Percentiles rank a stretch among this genome's conserved stretches.
Evolutionary conservation across 2,888 invertebrate genomes (phyloP).

Genomic region (Athalia rosae): DNA sequence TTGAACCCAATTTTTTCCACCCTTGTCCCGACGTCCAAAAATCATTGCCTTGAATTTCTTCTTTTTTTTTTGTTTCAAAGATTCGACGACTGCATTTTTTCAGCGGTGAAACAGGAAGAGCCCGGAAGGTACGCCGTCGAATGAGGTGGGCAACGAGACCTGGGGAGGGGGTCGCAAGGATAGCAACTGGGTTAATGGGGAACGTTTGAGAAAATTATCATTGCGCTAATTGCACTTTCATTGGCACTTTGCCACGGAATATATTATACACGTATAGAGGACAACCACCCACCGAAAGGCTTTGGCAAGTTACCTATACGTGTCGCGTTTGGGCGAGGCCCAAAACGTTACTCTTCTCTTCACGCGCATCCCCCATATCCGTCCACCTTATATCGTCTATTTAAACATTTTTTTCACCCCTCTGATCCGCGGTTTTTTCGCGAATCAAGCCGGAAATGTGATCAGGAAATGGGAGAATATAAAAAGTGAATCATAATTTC

Average conservation of each 20-base stretch:
- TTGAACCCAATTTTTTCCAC: no score
- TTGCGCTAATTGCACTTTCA: constrained; percentile 66
- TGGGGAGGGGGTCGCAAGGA: background rate
- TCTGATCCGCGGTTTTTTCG: background rate
- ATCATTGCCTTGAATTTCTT: no score
- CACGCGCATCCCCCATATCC: background rate
- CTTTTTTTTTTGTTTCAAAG: no score
- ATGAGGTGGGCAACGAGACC: no score
- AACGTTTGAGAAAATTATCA: constrained; percentile 68
- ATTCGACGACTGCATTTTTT: no score
- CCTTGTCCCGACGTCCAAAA: no score
- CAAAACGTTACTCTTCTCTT: constrained; percentile 13
- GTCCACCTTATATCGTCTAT: background rate
- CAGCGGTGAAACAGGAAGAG: no score
- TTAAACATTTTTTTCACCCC: background rate
- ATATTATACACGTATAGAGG: background rate
- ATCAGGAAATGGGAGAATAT: no score
- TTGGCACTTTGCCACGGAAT: constrained; percentile 60
- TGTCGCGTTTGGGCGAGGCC: constrained; percentile 35
- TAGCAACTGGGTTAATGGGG: constrained; percentile 65
- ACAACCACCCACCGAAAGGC: background rate
- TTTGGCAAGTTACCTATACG: constrained; percentile 25
- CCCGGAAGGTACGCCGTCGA: no score
- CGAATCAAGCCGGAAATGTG: no score
- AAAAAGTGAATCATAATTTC: no score